Evolutionary conservation across 2,888 invertebrate genomes (phyloP), one percentile per base, ranked within the genome.

Genomic region (Limnephilus rhombicus): DNA sequence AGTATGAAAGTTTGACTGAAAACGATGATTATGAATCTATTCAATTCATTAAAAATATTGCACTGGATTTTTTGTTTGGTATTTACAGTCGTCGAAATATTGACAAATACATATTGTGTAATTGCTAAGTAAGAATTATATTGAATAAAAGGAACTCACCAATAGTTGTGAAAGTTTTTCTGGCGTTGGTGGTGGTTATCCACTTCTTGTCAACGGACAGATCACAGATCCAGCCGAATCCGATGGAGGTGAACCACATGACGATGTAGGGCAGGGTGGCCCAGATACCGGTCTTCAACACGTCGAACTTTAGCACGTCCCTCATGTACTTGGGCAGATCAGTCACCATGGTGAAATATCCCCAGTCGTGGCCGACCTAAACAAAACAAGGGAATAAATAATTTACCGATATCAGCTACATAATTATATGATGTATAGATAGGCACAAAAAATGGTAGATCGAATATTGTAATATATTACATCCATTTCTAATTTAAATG

Each of bases 241-340:
- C 94, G 94, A 97, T 96, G 0, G 97, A 97, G 0, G 97, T 96
- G 29, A 97, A 94, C 97, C 97, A 97, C 97, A 97, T 97, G 1
- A 97, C 96, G 2, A 97, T 95, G 94, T 97, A 97, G 0, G 97
- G 97, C 24, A 97, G 94, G 0, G 97, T 96, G 0, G 97, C 97
- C 83, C 97, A 95, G 0, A 96, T 95, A 3, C 97, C 97, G 92
- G 97, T 97, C 94, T 97, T 95, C 94, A 96, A 96, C 91, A 97
- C 97, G 94, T 97, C 96, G 94, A 97, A 97, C 94, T 97, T 96
- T 89, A 98, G 95, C 2, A 97, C 97, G 92, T 97, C 97, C 81
- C 96, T 97, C 97, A 97, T 97, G 95, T 97, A 97, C 93, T 97
- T 97, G 0, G 97, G 97, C 18, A 98, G 95, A 94, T 97, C 97